Evolutionary conservation across 2,113 vertebrate genomes (phyloP).

Genomic region (Machaerirhynchus nigripectus): DNA sequence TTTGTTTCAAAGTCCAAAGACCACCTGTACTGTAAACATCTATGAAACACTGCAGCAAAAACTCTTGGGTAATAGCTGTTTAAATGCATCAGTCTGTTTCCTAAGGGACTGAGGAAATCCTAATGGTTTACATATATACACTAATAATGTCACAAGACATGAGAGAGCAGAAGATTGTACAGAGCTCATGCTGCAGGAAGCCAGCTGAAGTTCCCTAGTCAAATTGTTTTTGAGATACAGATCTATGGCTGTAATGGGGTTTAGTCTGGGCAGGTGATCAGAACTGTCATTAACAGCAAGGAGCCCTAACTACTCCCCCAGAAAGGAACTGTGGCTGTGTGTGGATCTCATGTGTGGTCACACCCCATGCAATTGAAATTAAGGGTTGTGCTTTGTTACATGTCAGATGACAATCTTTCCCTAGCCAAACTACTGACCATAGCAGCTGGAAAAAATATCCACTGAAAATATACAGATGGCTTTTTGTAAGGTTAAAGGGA

Average conservation of each 20-base stretch:
- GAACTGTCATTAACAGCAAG: neutral
- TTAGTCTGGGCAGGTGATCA: neutral
- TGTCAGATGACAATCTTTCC: neutral
- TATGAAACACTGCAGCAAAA: slow-evolving; percentile 6
- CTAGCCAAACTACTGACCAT: neutral
- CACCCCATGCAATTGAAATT: neutral
- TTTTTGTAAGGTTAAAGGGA: neutral
- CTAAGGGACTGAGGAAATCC: slow-evolving; percentile 19
- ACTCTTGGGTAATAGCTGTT: slow-evolving; percentile 21
- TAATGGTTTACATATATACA: neutral
- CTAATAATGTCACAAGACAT: neutral
- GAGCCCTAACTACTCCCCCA: neutral
- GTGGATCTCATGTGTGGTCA: neutral
- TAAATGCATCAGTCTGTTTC: neutral
- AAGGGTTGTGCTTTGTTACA: neutral
- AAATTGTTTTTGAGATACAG: neutral
- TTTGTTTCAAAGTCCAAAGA: slow-evolving; percentile 62
- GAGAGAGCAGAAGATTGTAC: neutral
- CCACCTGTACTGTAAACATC: slow-evolving; percentile 54
- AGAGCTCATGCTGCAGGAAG: neutral
- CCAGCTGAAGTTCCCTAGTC: neutral
- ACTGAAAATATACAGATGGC: neutral
- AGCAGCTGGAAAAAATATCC: neutral
- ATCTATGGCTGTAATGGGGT: neutral
- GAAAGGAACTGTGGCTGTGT: neutral